Conservation (phyloP, 2,888 invertebrate species). For the Halictus quadricinctus region DNA sequence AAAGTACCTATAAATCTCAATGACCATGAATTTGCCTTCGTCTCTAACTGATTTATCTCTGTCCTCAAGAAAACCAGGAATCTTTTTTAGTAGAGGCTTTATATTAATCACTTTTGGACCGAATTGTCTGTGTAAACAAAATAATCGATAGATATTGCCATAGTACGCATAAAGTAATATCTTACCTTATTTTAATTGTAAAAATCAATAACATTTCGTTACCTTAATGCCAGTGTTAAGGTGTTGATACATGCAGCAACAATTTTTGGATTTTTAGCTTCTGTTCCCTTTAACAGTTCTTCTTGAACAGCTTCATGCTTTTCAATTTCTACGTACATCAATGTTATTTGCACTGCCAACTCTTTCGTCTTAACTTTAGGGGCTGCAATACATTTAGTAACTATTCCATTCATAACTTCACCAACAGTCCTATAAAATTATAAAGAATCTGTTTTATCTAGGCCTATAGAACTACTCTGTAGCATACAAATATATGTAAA, state of each 20-base stretch:
- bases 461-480: background rate
- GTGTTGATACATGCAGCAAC: slow-evolving; percentile 92
- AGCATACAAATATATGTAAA: background rate
- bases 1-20: slow-evolving; percentile 92
- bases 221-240: slow-evolving; percentile 89
- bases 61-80: slow-evolving; percentile 92
- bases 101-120: slow-evolving; percentile 95
- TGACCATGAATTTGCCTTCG: slow-evolving; percentile 94
- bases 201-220: slow-evolving; percentile 44
- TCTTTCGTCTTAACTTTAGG: slow-evolving; percentile 96
- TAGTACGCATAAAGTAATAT: background rate
- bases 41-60: slow-evolving; percentile 96
- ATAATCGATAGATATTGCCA: background rate
- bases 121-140: slow-evolving; percentile 86
- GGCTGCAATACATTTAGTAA: slow-evolving; percentile 96
- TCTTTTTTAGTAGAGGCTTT: slow-evolving; percentile 94
- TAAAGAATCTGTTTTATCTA: background rate
- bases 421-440: slow-evolving; percentile 87
- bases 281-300: slow-evolving; percentile 96
- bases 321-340: slow-evolving; percentile 98
- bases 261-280: slow-evolving; percentile 98
- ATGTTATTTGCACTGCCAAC: slow-evolving; percentile 92
- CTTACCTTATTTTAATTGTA: background rate
- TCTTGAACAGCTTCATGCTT: slow-evolving; percentile 95
- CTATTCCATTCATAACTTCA: slow-evolving; percentile 94